Evolutionary conservation across 64 coral and sea anemone species (phyloP).

Genomic region (Orbicella faveolata): DNA sequence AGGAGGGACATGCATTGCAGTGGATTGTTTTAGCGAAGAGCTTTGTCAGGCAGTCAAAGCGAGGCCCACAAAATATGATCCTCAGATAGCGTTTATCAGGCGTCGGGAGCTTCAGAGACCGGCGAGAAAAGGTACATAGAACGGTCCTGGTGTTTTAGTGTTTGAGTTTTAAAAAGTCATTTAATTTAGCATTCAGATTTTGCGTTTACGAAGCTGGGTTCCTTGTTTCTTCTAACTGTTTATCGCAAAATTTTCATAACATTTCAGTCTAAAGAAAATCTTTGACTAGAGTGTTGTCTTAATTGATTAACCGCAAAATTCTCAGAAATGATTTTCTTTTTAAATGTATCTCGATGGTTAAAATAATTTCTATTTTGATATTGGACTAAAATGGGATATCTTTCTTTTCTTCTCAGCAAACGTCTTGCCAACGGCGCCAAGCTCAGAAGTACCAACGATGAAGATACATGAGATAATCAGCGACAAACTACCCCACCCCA

Average conservation of each 20-base stretch:
- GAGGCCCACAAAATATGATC: conserved; percentile 73
- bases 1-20: conserved; percentile 81
- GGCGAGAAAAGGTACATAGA: conserved; percentile 65
- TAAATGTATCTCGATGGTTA: not conserved
- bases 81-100: conserved; percentile 86
- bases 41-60: conserved; percentile 82
- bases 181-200: too few relatives aligned
- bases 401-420: conserved; percentile 39
- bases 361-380: not conserved
- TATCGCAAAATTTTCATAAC: too few relatives aligned
- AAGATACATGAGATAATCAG: conserved; percentile 92
- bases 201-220: too few relatives aligned
- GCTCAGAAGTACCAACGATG: conserved; percentile 22
- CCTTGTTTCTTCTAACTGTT: too few relatives aligned
- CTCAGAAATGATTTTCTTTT: too few relatives aligned
- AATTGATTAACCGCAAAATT: too few relatives aligned
- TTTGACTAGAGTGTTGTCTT: too few relatives aligned
- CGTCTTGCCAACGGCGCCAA: conserved; percentile 60
- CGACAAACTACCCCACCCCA: conserved; percentile 79
- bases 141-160: too few relatives aligned
- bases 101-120: conserved; percentile 66
- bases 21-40: conserved; percentile 91
- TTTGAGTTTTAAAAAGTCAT: too few relatives aligned
- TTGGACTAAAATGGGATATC: not conserved
- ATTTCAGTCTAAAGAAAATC: too few relatives aligned